Base-by-base conservation (phyloP, 2,113 vertebrate species). In the Halichoeres trimaculatus region DNA sequence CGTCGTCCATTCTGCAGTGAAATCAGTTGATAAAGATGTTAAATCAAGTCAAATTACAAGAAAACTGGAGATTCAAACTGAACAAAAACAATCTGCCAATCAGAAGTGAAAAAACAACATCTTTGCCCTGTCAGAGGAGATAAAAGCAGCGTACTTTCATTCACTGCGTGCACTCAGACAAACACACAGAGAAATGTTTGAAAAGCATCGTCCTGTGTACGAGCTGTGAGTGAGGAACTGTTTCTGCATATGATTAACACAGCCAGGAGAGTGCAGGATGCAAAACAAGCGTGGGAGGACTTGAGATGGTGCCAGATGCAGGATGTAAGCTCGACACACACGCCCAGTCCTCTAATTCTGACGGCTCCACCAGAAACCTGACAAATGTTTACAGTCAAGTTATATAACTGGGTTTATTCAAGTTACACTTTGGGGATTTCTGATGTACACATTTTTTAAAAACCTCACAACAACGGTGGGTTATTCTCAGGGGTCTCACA, bases 1-100 rank as follows among this genome's bases (percentile, higher is more conserved):
- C 98, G 70, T 98, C 95, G 41, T 98, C 97, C 96, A 99, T 98
- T 88, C 98, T 99, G 90, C 36, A 85, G 85, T 74, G 40, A 43
- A 74, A 85, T 43, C 67, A 61, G 11, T 35, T 20, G 26, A 65
- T 34, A 69, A 54, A 50, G 8, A 4, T 45, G 70, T 9, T n/a
- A 57, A 76, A 81, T 36, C 55, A 11, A 54, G n/a, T n/a, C 22
- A 56, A 14, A 40, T n/a, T 11, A 16, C 19, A 62, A 16, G 4
- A 61, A 65, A 83, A 78, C 5, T 2, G 8, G 17, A 45, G 43
- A 14, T 41, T 41, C 14, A 16, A 41, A 1, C 2, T 4, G 2
- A 7, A 13, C 22, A 23, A 45, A 19, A 35, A 14, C 17, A 57
- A 9, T 51, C 5, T 11, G 43, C 16, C 24, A 59, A 20, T 43